Evolutionary conservation across 2,113 vertebrate genomes (phyloP).

Genomic region (Orycteropus afer): DNA sequence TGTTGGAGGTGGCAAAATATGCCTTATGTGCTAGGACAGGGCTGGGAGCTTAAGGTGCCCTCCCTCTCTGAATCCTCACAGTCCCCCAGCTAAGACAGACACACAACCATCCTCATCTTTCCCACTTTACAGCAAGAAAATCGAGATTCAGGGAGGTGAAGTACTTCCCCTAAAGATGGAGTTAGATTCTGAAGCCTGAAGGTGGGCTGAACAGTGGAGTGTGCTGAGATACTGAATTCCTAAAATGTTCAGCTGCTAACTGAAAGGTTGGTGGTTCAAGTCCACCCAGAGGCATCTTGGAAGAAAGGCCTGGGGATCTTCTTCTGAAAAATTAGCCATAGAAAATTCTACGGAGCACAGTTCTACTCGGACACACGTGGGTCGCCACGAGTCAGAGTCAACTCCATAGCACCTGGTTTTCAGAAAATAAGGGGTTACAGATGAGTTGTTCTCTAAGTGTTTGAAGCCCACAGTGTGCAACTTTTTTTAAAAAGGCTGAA

Average conservation of each 20-base stretch:
- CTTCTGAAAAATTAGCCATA: background rate
- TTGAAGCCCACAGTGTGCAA: background rate
- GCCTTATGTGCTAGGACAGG: too few species aligned
- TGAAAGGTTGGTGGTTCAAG: background rate
- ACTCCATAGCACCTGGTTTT: background rate
- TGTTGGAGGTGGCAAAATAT: background rate
- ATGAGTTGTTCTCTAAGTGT: background rate
- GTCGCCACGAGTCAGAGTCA: background rate
- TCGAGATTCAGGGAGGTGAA: background rate
- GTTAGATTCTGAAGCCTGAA: background rate
- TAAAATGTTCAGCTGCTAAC: background rate
- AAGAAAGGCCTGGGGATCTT: background rate
- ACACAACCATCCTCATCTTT: background rate
- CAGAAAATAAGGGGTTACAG: conserved; percentile 25
- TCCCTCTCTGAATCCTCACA: background rate
- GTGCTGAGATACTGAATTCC: conserved; percentile 37
- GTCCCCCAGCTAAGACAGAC: background rate
- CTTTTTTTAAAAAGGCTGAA: background rate
- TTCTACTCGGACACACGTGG: background rate
- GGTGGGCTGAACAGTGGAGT: background rate
- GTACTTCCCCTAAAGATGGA: background rate
- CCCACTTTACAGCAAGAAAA: background rate
- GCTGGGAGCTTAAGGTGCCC: background rate
- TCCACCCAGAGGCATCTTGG: background rate
- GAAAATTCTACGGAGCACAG: too few species aligned